Percentiles rank a stretch among this genome's conserved stretches.
Evolutionary conservation across 1,140 invertebrate species (phyloP).

Genomic region (Metaphire vulgaris): DNA sequence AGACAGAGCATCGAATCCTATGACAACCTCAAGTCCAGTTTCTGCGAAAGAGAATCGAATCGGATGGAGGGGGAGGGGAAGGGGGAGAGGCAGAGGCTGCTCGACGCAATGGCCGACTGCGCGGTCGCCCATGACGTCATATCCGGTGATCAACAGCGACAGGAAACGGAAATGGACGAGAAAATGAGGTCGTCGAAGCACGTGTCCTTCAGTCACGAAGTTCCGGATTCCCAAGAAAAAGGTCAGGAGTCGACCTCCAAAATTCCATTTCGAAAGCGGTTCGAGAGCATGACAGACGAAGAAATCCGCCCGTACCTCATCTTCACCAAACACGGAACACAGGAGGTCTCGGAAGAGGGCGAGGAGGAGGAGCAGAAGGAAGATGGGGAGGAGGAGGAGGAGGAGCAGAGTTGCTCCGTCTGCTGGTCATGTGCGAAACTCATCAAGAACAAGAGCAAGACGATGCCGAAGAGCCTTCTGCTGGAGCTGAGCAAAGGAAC

Average conservation of each 20-base stretch:
- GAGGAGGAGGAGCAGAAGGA: not conserved
- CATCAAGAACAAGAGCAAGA: not conserved
- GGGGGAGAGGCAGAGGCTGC: not conserved
- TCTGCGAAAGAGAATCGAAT: not conserved
- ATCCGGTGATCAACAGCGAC: too few species aligned
- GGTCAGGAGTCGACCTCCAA: not conserved
- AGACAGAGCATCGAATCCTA: not conserved
- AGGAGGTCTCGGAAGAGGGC: not conserved
- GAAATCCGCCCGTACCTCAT: not conserved
- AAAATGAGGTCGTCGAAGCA: not conserved
- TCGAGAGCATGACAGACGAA: not conserved
- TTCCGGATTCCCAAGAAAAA: not conserved
- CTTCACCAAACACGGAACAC: too few species aligned
- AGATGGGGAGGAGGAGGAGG: slow-evolving; percentile 6
- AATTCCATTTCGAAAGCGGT: not conserved
- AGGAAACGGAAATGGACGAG: not conserved
- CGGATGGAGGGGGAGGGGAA: not conserved
- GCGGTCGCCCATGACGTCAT: too few species aligned
- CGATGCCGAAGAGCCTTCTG: not conserved
- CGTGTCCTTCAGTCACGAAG: not conserved
- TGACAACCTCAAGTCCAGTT: not conserved
- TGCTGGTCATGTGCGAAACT: not conserved
- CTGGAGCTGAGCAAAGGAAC: not conserved
- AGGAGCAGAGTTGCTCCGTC: not conserved
- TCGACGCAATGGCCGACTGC: not conserved